phyloP scores from a whole-genome alignment of 2,888 invertebrate genomes.

The Sericinus montela region DNA sequence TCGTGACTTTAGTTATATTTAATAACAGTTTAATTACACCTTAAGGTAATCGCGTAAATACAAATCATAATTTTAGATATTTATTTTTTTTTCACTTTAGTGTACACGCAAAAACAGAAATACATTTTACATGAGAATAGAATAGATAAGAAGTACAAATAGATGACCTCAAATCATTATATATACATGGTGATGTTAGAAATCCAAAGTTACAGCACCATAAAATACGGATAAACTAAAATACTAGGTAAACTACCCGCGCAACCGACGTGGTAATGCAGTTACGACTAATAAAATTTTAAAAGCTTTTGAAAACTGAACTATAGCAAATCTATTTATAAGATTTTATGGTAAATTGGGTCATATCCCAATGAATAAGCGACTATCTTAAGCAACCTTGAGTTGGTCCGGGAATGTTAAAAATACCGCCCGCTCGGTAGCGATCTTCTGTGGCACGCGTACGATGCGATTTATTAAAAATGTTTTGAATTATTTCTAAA shows the following conservation, averaged over 20 bases:
- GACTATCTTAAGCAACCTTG: conserved; percentile 74
- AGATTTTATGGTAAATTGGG: conserved; percentile 64
- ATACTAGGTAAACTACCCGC: background rate
- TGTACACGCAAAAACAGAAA: no score
- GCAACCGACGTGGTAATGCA: background rate
- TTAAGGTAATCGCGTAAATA: no score
- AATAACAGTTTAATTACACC: no score
- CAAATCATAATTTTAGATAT: no score
- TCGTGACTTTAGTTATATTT: no score
- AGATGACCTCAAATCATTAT: no score
- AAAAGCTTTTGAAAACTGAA: conserved; percentile 9
- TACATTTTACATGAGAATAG: no score
- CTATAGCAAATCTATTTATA: conserved; percentile 42
- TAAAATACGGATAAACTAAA: conserved; percentile 11
- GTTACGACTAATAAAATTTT: conserved; percentile 14
- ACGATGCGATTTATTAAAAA: conserved; percentile 39
- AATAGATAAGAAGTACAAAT: no score
- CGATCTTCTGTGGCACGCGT: conserved; percentile 44
- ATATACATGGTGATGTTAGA: background rate
- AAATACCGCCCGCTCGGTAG: conserved; percentile 65
- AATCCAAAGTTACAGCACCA: background rate
- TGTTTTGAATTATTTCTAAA: conserved; percentile 20
- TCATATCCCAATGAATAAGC: conserved; percentile 75
- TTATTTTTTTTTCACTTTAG: no score
- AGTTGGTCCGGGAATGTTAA: conserved; percentile 77